Percentiles rank a stretch among this genome's conserved stretches.
These are phyloP conservation scores for Scatophagus argus DNA, from an alignment of 2,113 vertebrate species.

Conservation along the genomic window DNA sequence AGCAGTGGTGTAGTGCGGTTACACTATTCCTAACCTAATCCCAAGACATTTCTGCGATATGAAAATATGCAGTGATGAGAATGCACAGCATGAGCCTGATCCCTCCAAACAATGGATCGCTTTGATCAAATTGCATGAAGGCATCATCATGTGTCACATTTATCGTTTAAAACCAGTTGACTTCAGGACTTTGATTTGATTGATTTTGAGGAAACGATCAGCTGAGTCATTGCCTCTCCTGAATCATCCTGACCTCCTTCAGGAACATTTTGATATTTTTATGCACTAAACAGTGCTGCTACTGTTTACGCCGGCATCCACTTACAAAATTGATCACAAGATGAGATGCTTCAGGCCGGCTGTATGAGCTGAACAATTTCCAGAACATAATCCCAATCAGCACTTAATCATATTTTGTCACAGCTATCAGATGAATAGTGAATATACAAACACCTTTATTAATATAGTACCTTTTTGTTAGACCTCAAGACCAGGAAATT, in stretches of 20 bases:
- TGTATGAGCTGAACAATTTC: background rate
- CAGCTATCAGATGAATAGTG: background rate
- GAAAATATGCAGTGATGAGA: constrained; percentile 23
- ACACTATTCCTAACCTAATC: constrained; percentile 33
- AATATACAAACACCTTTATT: background rate
- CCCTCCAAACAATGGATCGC: background rate
- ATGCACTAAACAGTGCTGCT: background rate
- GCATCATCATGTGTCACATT: background rate
- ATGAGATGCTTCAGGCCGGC: background rate
- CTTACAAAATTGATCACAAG: background rate
- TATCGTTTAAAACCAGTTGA: background rate
- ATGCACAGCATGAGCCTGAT: constrained; percentile 4
- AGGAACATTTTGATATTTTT: background rate
- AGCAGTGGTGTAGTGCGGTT: constrained; percentile 47
- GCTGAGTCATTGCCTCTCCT: background rate
- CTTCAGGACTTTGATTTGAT: too few species aligned
- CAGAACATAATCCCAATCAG: background rate
- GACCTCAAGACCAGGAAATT: background rate
- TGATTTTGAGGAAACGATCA: too few species aligned
- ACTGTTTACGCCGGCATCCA: background rate
- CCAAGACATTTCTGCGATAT: constrained; percentile 29
- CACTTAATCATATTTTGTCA: background rate
- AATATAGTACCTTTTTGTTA: background rate
- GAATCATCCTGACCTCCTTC: background rate
- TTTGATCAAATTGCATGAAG: background rate